Evolutionary conservation across 1,140 invertebrate genomes (phyloP).

Genomic region (Bathynomus jamesi): DNA sequence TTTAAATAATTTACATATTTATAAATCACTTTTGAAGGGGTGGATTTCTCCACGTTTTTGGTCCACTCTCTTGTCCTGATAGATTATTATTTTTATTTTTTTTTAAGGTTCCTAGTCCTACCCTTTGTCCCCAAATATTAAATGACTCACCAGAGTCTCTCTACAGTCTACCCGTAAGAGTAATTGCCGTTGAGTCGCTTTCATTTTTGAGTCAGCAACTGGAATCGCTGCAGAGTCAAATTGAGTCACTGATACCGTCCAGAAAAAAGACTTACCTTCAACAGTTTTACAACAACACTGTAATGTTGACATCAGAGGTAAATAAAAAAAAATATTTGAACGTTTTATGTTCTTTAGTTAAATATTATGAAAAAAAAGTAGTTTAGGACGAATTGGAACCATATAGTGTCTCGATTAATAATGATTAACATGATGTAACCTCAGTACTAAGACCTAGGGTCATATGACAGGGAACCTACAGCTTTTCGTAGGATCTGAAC

Average conservation of each 20-base stretch:
- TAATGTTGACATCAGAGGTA: slow-evolving; percentile 28
- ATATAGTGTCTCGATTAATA: too few species aligned
- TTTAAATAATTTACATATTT: too few species aligned
- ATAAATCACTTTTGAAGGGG: too few species aligned
- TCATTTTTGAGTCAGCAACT: slow-evolving; percentile 83
- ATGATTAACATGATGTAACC: too few species aligned
- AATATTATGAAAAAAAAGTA: too few species aligned
- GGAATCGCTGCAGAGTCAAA: slow-evolving; percentile 68
- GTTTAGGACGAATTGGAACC: too few species aligned
- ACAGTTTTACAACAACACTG: slow-evolving; percentile 57
- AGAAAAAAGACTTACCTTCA: slow-evolving; percentile 58
- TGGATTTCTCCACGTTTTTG: too few species aligned
- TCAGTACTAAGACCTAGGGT: too few species aligned
- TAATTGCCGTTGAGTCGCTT: slow-evolving; percentile 85
- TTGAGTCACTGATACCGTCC: slow-evolving; percentile 62
- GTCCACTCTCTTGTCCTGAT: too few species aligned
- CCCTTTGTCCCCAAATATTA: slow-evolving; percentile 62
- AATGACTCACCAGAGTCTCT: slow-evolving; percentile 61
- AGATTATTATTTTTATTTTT: too few species aligned
- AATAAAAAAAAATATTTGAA: background rate
- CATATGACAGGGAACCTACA: too few species aligned
- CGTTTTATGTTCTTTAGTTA: background rate
- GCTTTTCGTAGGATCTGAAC: too few species aligned
- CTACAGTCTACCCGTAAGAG: slow-evolving; percentile 64
- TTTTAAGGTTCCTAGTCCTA: slow-evolving; percentile 55